Percentiles rank a stretch among this genome's conserved stretches.
phyloP scores from a whole-genome alignment of 2,797 vertebrate species.

The Acrossocheilus fasciatus region DNA sequence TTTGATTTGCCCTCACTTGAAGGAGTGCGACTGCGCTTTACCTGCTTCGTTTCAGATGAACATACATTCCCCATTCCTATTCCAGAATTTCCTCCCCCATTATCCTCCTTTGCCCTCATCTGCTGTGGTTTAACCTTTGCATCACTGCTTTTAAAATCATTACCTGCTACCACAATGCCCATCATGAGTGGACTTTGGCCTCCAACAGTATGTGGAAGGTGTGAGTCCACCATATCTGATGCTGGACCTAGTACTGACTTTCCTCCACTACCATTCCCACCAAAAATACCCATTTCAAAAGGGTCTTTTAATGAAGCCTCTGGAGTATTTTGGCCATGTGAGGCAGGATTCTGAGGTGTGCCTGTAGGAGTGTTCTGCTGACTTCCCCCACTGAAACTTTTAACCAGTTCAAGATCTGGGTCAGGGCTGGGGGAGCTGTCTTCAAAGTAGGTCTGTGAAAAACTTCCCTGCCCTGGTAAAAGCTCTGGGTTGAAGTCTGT shows the following conservation, averaged over 20 bases:
- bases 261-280: slow-evolving; percentile 82
- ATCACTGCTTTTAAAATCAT: slow-evolving; percentile 85
- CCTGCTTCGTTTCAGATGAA: slow-evolving; percentile 87
- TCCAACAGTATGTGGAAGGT: slow-evolving; percentile 76
- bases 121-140: slow-evolving; percentile 82
- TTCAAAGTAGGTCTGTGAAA: slow-evolving; percentile 92
- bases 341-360: slow-evolving; percentile 82
- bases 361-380: slow-evolving; percentile 85
- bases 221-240: slow-evolving; percentile 88
- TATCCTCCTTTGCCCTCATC: slow-evolving; percentile 79
- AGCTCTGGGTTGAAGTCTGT: slow-evolving; percentile 97
- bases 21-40: slow-evolving; percentile 94
- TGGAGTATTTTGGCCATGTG: slow-evolving; percentile 80
- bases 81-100: slow-evolving; percentile 77
- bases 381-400: slow-evolving; percentile 88
- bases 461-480: slow-evolving; percentile 85
- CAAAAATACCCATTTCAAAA: slow-evolving; percentile 93
- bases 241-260: slow-evolving; percentile 79
- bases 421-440: slow-evolving; percentile 96
- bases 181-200: slow-evolving; percentile 92
- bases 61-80: slow-evolving; percentile 77
- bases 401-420: slow-evolving; percentile 92
- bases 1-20: slow-evolving; percentile 97
- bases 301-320: slow-evolving; percentile 85
- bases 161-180: slow-evolving; percentile 66